These are phyloP conservation scores for Lutjanus campechanus DNA, from an alignment of 2,797 vertebrate genomes.

Conservation along the genomic window DNA sequence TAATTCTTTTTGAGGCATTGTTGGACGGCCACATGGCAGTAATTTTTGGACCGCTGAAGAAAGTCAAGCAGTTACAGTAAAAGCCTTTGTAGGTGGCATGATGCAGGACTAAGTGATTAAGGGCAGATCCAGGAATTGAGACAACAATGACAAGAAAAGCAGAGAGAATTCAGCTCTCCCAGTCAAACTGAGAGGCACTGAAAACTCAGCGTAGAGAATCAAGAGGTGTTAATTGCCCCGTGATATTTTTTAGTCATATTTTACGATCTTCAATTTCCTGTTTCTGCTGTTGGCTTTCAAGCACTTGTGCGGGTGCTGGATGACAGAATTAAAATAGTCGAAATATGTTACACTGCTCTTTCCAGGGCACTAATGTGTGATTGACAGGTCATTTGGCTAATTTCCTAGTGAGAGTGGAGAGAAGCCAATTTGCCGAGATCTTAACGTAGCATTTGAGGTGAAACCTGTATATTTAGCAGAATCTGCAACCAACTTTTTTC, in stretches of 20 bases:
- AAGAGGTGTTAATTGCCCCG: constrained; percentile 8
- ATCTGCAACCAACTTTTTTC: background rate
- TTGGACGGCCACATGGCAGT: constrained; percentile 17
- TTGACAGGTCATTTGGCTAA: background rate
- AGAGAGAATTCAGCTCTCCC: background rate
- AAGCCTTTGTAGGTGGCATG: constrained; percentile 6
- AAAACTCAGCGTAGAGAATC: background rate
- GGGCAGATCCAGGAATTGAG: constrained; percentile 5
- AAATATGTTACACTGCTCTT: background rate
- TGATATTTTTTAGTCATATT: background rate
- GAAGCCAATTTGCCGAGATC: background rate
- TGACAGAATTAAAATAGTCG: background rate
- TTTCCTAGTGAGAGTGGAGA: background rate
- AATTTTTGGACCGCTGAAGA: constrained; percentile 15
- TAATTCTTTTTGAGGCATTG: constrained; percentile 53
- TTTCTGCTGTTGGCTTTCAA: background rate
- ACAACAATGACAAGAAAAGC: background rate
- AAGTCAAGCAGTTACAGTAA: constrained; percentile 7
- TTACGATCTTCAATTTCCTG: background rate
- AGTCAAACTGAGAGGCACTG: background rate
- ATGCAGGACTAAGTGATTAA: constrained; percentile 8
- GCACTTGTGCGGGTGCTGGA: background rate
- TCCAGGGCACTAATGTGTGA: background rate
- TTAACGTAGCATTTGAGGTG: no score
- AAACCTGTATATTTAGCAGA: background rate